These are phyloP conservation scores for Temnothorax unifasciatus DNA, from an alignment of 2,888 invertebrate species.

Conservation along the genomic window DNA sequence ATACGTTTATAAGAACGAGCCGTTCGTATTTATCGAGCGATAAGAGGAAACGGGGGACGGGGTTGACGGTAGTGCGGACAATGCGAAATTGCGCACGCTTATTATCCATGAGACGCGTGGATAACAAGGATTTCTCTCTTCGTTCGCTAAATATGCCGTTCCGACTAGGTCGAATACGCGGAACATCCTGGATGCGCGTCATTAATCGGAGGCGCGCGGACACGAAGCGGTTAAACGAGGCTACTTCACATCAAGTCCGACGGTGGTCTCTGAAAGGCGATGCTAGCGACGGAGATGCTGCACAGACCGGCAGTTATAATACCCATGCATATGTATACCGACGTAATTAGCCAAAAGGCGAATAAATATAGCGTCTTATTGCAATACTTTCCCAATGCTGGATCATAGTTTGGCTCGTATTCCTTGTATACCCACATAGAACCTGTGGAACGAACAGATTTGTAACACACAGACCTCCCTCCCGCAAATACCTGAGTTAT, in stretches of 20 bases:
- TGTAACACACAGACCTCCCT: too few species aligned
- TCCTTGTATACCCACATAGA: constrained; percentile 91
- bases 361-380: constrained; percentile 90
- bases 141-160: neutral
- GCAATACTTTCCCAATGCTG: constrained; percentile 87
- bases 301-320: constrained; percentile 87
- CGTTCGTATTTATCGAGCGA: too few species aligned
- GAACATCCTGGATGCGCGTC: constrained; percentile 1
- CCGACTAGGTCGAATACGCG: constrained; percentile 18
- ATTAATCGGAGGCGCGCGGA: constrained; percentile 16
- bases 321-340: constrained; percentile 88
- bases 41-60: too few species aligned
- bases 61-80: too few species aligned
- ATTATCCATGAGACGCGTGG: too few species aligned
- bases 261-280: constrained; percentile 83
- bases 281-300: constrained; percentile 87
- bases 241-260: constrained; percentile 78
- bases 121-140: too few species aligned
- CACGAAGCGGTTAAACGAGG: constrained; percentile 14
- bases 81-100: too few species aligned
- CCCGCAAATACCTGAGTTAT: too few species aligned
- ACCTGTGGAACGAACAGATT: constrained; percentile 84
- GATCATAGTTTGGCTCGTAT: constrained; percentile 88
- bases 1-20: neutral
- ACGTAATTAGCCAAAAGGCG: constrained; percentile 91